Base-by-base conservation (phyloP, 2,888 invertebrate species). In the Orthosia incerta region DNA sequence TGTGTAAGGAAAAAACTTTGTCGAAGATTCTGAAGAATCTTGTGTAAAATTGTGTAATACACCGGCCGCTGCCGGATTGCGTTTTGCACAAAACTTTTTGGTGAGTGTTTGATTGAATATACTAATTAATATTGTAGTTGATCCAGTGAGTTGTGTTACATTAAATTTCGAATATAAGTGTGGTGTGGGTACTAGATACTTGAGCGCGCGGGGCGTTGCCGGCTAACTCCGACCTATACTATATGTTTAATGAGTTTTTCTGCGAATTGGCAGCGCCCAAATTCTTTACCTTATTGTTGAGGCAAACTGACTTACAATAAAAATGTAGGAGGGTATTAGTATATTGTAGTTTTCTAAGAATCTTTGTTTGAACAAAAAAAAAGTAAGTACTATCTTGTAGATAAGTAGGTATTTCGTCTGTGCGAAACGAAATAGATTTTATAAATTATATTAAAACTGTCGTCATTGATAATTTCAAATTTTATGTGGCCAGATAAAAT, bases 1-100 rank as follows among this genome's bases (percentile, higher is more conserved):
- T 96, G 96, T 94, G 96, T 96, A 94, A 94, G 96, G 90, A 96
- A 96, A 96, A 96, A 96, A 96, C 96, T 96, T 96, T 94, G 94
- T 95, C 95, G 95, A 94, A 96, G 95, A 96, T 96, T 96, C 95
- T 96, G 95, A 96, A 96, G 95, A 95, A 95, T 95, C 94, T 95
- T 95, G 96, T 95, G 95, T 94, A 94, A 95, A 95, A 94, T 95
- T 96, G 96, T 96, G 96, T 95, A 95, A 95, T 94, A 94, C 94
- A 91, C 94, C 95, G 95, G 95, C 93, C 89, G 91, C 91, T 90
- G 94, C 93, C 93, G 96, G 95, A 95, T 95, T 93, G 93, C 93
- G 90, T 92, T 94, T 95, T 95, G 92, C 96, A 95, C 95, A 94
- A 94, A 95, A 91, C 90, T 95, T 94, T 95, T 94, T 89, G 96